phyloP scores from a whole-genome alignment of 2,797 vertebrate genomes.

The Pachyuromys duprasi region DNA sequence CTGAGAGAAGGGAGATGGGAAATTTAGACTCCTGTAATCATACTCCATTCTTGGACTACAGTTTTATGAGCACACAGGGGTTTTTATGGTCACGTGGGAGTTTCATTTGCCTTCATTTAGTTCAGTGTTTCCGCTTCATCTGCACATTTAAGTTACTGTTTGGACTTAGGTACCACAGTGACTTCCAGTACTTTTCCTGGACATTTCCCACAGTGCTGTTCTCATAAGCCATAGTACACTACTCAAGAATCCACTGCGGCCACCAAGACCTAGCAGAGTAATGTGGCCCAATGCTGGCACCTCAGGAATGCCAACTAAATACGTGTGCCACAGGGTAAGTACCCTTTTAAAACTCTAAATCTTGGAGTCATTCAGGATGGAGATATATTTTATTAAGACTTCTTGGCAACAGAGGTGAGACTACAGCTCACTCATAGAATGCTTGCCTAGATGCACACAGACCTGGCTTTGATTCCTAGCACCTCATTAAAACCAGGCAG shows the following conservation, averaged over 20 bases:
- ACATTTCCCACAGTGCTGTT: slow-evolving; percentile 4
- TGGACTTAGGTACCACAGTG: background rate
- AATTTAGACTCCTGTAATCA: background rate
- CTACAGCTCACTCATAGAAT: background rate
- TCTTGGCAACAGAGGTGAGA: background rate
- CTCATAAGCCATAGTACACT: background rate
- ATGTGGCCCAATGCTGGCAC: background rate
- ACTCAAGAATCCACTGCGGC: background rate
- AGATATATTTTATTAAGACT: slow-evolving; percentile 49
- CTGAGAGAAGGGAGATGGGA: background rate
- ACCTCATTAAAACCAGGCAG: background rate
- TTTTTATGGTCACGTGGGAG: background rate
- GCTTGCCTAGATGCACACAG: background rate
- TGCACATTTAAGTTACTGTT: background rate
- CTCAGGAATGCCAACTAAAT: slow-evolving; percentile 14
- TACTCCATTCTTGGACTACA: background rate
- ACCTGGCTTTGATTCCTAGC: background rate
- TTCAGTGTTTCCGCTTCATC: background rate
- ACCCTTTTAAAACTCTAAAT: slow-evolving; percentile 53
- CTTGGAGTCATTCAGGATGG: slow-evolving; percentile 37
- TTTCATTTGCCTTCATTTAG: slow-evolving; percentile 30
- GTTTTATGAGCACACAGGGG: background rate
- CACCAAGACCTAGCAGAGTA: background rate
- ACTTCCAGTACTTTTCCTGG: background rate
- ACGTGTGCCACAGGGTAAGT: background rate